Conservation (phyloP, 2,797 vertebrate species). For the Falco berigora region DNA sequence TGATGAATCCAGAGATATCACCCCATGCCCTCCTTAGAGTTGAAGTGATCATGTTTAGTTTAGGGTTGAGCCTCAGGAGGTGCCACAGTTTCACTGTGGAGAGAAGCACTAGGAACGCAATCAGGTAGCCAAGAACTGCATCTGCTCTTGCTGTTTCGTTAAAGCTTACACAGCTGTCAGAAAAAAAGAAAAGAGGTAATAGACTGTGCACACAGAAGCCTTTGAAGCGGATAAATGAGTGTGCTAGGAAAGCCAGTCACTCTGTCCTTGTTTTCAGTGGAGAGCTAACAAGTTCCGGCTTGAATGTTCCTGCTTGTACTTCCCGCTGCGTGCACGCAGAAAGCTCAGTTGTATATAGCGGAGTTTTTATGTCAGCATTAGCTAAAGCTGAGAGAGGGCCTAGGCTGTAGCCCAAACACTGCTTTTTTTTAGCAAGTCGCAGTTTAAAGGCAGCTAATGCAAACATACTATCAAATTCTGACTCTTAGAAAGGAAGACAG, state of each 20-base stretch:
- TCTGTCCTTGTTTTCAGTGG: not conserved
- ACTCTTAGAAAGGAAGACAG: not conserved
- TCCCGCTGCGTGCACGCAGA: not conserved
- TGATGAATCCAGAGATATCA: slow-evolving; percentile 91
- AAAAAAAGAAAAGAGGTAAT: not conserved
- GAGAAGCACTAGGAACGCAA: slow-evolving; percentile 91
- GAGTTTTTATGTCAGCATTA: not conserved
- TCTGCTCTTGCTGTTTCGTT: slow-evolving; percentile 87
- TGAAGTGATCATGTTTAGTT: slow-evolving; percentile 91
- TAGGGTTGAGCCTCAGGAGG: slow-evolving; percentile 91
- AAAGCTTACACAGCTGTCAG: slow-evolving; percentile 83
- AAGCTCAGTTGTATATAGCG: not conserved
- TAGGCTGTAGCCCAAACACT: not conserved
- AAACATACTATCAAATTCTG: not conserved
- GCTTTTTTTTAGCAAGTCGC: not conserved
- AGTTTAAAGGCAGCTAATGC: not conserved
- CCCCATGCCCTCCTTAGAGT: slow-evolving; percentile 88
- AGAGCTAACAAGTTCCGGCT: not conserved
- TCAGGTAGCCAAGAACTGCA: slow-evolving; percentile 86
- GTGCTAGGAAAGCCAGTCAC: not conserved
- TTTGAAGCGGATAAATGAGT: not conserved
- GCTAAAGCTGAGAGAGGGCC: not conserved
- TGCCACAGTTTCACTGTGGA: slow-evolving; percentile 94
- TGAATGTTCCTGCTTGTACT: not conserved
- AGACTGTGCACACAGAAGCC: not conserved